Conservation (phyloP, 1,140 invertebrate genomes). For the Nasonia longicornis region DNA sequence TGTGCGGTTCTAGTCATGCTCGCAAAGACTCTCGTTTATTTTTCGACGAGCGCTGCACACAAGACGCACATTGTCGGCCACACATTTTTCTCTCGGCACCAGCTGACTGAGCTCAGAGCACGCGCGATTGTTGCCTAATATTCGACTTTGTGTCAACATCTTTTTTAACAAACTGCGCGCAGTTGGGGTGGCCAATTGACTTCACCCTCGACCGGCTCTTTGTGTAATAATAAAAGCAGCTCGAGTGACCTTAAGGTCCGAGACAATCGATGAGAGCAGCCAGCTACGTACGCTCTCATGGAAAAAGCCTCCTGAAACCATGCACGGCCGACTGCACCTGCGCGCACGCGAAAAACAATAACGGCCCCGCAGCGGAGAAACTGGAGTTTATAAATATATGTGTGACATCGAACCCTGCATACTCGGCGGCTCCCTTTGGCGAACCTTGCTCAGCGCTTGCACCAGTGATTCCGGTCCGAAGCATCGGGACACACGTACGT, state of each 20-base stretch:
- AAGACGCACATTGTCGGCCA: neutral
- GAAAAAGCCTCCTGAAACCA: neutral
- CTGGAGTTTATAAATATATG: conserved; percentile 42
- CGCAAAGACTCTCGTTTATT: neutral
- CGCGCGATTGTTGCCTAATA: neutral
- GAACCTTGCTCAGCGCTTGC: neutral
- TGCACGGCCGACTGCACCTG: conserved; percentile 19
- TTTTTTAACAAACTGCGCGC: too few species aligned
- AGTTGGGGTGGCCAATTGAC: too few species aligned
- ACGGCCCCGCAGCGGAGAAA: conserved; percentile 33
- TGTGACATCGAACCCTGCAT: conserved; percentile 44
- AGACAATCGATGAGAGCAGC: neutral
- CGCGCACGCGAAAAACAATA: neutral
- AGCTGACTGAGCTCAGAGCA: neutral
- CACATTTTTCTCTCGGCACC: neutral
- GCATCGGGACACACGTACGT: neutral
- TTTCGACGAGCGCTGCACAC: neutral
- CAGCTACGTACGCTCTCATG: neutral
- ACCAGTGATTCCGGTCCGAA: neutral
- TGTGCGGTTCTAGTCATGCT: neutral
- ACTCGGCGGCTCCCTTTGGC: neutral
- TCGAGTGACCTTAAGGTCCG: conserved; percentile 7
- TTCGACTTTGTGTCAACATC: too few species aligned
- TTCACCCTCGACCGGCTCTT: neutral
- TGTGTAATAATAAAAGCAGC: neutral